Percentiles rank a stretch among this genome's conserved stretches.
Evolutionary conservation across 2,113 vertebrate species (phyloP).

Genomic region (Climacteris rufus): DNA sequence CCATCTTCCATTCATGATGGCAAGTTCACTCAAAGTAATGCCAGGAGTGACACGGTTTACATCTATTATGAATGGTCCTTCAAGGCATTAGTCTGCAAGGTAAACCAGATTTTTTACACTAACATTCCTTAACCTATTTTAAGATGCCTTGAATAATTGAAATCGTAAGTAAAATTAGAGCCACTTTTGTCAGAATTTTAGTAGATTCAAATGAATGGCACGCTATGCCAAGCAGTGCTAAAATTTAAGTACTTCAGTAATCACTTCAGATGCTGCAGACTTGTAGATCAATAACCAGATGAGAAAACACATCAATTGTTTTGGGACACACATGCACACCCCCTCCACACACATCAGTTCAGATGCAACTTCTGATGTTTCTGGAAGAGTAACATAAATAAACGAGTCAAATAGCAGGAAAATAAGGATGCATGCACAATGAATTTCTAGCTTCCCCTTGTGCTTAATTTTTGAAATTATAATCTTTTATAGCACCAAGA

Average conservation of each 20-base stretch:
- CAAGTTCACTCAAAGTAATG: neutral
- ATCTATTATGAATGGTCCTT: neutral
- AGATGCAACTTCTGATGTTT: neutral
- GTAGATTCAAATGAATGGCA: neutral
- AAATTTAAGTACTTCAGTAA: neutral
- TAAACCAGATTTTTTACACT: neutral
- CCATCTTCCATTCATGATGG: neutral
- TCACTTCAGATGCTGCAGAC: neutral
- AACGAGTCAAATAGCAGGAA: neutral
- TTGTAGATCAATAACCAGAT: neutral
- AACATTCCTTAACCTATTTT: neutral
- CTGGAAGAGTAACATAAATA: neutral
- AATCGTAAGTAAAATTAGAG: neutral
- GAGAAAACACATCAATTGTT: neutral
- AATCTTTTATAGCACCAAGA: neutral
- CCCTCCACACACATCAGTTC: neutral
- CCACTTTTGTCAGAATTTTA: neutral
- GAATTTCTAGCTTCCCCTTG: constrained; percentile 12
- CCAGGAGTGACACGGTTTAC: neutral
- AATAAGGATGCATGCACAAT: neutral
- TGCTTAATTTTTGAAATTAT: neutral
- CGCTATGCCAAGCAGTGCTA: neutral
- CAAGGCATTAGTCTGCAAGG: neutral
- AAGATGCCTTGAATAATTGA: neutral
- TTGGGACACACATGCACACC: accelerated